Conservation (phyloP, 2,797 vertebrate genomes). For the Lutjanus argentimaculatus region DNA sequence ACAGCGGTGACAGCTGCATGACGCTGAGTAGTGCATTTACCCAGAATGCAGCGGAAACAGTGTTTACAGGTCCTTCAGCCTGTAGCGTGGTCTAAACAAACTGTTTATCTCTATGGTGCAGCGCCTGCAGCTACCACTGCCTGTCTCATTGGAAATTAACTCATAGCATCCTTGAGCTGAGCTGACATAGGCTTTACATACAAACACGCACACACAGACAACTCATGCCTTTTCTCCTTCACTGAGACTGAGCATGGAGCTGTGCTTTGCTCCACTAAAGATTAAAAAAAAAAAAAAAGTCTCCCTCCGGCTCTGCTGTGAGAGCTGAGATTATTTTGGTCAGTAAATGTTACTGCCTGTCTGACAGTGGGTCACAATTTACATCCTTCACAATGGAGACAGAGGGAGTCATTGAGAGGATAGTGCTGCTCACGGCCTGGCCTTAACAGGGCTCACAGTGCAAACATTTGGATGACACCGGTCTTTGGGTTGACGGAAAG, state of each 20-base stretch:
- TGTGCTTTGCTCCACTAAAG: constrained; percentile 61
- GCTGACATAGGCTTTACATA: constrained; percentile 77
- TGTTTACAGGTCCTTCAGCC: constrained; percentile 79
- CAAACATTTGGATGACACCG: constrained; percentile 66
- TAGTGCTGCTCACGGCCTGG: constrained; percentile 40
- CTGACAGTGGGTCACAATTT: constrained; percentile 66
- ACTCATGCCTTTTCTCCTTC: constrained; percentile 69
- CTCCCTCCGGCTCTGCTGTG: constrained; percentile 69
- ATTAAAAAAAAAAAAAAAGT: constrained; percentile 39
- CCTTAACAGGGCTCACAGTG: constrained; percentile 65
- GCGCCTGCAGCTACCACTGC: constrained; percentile 75
- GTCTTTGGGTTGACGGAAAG: constrained; percentile 52
- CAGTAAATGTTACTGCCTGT: constrained; percentile 70
- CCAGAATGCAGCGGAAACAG: constrained; percentile 78
- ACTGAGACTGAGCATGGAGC: constrained; percentile 61
- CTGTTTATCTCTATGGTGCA: constrained; percentile 79
- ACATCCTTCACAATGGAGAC: constrained; percentile 65
- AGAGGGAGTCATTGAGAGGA: constrained; percentile 60
- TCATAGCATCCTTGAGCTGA: constrained; percentile 77
- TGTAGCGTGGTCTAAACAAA: constrained; percentile 80
- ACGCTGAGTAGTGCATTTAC: constrained; percentile 80
- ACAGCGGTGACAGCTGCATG: constrained; percentile 78
- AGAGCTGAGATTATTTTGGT: constrained; percentile 76
- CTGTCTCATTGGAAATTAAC: constrained; percentile 79
- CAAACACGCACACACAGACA: constrained; percentile 54